Percentiles rank a stretch among this genome's conserved stretches.
Evolutionary conservation across 2,888 invertebrate species (phyloP).

Genomic region (Drosophila austrosaltans): DNA sequence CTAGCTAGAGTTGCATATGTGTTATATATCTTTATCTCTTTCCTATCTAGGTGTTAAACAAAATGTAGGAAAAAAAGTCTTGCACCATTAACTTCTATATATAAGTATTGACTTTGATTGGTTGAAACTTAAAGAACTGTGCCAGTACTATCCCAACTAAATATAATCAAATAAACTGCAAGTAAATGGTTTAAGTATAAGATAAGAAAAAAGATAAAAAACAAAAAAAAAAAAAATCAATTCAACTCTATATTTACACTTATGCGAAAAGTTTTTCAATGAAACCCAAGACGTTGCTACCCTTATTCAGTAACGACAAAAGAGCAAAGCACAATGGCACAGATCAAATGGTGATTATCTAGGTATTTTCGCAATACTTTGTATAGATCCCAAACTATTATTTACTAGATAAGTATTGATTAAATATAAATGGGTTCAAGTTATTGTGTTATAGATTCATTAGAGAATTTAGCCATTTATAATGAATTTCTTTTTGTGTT

Average conservation of each 20-base stretch:
- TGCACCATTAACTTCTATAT: too few relatives aligned
- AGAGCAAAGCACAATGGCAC: conserved; percentile 31
- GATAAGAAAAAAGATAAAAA: not conserved
- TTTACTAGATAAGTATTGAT: not conserved
- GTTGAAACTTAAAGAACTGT: not conserved
- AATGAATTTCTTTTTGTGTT: conserved; percentile 7
- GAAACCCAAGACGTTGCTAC: conserved; percentile 45
- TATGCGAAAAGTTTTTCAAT: conserved; percentile 76
- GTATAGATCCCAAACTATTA: not conserved
- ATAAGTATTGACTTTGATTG: not conserved
- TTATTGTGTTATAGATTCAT: not conserved
- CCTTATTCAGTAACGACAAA: conserved; percentile 8
- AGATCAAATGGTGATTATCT: conserved; percentile 16
- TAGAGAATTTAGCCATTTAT: not conserved
- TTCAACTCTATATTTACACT: conserved; percentile 73
- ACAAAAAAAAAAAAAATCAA: conserved; percentile 61
- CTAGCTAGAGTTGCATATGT: conserved; percentile 22
- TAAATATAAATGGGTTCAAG: not conserved
- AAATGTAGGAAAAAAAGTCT: too few relatives aligned
- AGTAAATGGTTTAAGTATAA: conserved; percentile 2
- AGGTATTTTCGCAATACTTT: not conserved
- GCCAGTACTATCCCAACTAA: conserved; percentile 1
- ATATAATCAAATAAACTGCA: conserved; percentile 20
- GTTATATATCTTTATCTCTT: not conserved
- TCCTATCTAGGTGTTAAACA: not conserved